Conservation (phyloP, 2,888 invertebrate genomes). For the Eulithis prunata region DNA sequence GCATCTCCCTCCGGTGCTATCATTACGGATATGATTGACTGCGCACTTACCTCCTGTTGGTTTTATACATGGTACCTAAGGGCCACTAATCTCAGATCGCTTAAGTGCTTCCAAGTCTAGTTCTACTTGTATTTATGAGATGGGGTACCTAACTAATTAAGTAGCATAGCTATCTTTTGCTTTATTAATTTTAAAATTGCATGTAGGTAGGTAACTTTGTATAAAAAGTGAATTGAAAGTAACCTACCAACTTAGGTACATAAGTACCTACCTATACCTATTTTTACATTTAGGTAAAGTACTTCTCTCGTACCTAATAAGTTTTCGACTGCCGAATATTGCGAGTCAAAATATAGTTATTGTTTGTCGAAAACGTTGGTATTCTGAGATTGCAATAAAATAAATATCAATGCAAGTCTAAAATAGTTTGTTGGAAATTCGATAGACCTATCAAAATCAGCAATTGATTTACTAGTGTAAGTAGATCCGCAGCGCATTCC, state of each 20-base stretch:
- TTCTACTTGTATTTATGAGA: conserved; percentile 22
- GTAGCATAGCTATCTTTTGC: conserved; percentile 15
- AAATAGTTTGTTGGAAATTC: too few relatives aligned
- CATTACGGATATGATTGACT: conserved; percentile 79
- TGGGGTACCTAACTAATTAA: conserved; percentile 15
- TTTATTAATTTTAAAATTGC: conserved; percentile 26
- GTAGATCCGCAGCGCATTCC: too few relatives aligned
- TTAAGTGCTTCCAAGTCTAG: conserved; percentile 31
- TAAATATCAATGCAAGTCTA: too few relatives aligned
- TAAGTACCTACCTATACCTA: neutral
- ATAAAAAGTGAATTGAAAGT: neutral
- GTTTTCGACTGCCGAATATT: too few relatives aligned
- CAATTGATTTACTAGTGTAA: too few relatives aligned
- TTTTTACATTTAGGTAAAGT: too few relatives aligned
- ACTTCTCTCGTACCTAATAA: too few relatives aligned
- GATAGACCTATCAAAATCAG: too few relatives aligned
- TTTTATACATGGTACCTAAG: conserved; percentile 50
- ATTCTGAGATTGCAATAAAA: too few relatives aligned
- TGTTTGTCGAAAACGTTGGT: too few relatives aligned
- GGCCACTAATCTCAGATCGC: conserved; percentile 30
- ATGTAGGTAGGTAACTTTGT: conserved; percentile 4
- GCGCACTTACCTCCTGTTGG: conserved; percentile 71
- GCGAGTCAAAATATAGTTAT: too few relatives aligned
- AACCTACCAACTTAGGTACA: neutral
- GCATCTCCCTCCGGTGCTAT: conserved; percentile 73